Evolutionary conservation across 2,888 invertebrate genomes (phyloP), one percentile per base, ranked within the genome.

Genomic region (Perizoma flavofasciatum): DNA sequence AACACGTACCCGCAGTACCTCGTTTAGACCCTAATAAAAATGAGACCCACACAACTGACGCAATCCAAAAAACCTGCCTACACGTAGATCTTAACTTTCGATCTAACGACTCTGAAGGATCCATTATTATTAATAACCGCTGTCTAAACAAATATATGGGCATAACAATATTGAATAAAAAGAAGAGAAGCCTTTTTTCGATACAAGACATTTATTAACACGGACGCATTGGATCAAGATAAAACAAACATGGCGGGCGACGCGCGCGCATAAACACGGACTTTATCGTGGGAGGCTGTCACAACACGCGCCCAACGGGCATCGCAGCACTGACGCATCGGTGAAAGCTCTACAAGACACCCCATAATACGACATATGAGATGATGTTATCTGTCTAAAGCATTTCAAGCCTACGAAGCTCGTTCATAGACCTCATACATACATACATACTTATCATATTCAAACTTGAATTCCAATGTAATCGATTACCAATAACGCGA

Each of bases 241-340:
- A 90, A 90, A 92, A 90, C 89, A 91, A 92, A 91, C 90, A 92
- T 90, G 89, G 88, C 90, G 85, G 86, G 81, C 88, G 79, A 85
- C 88, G 88, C 85, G 82, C 86, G 87, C 85, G 86, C 87, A 85
- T 89, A 88, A 87, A 89, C 87, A 88, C 82, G 75, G 74, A 85
- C 82, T 87, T 88, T 89, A 91, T 88, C 89, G 89, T 92, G 89
- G 89, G 91, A 91, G 83, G 91, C 90, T 91, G 92, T 91, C 91
- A 91, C 88, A 92, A 92, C 89, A 91, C 77, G 79, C 85, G 83
- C 79, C 82, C 85, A 81, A 78, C 81, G 83, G 81, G 74, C 84
- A 80, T 69, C 72, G 73, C 69, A 46, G 66, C 77, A 75, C 78
- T 86, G 88, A 88, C 81, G 83, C 83, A 78, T 75, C 78, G 86